A percentile compares a stretch with the other conserved stretches of the same genome.
Evolutionary conservation across 2,888 invertebrate genomes (phyloP).

Genomic region (Gortyna flavago): DNA sequence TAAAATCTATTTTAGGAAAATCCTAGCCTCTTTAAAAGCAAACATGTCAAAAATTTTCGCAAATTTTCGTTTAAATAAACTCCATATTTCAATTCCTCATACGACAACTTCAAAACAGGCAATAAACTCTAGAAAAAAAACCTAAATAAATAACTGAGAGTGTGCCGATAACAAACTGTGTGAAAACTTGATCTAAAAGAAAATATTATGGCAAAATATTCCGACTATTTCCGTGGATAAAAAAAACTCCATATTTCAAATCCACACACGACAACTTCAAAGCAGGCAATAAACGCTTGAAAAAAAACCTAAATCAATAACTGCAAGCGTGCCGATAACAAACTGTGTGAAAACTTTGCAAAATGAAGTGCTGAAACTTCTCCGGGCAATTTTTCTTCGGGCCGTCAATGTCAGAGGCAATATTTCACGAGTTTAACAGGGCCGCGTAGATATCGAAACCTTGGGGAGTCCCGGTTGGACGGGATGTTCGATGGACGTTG

Average conservation of each 20-base stretch:
- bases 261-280: slow-evolving; percentile 8
- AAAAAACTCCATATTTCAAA: not conserved
- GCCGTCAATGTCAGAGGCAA: slow-evolving; percentile 83
- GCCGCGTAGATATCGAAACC: slow-evolving; percentile 59
- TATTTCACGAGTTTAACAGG: slow-evolving; percentile 79
- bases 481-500: slow-evolving; percentile 20
- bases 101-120: slow-evolving; percentile 14
- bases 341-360: slow-evolving; percentile 67
- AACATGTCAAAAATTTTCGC: not conserved
- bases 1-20: not conserved
- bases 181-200: slow-evolving; percentile 55
- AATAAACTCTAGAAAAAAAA: slow-evolving; percentile 53
- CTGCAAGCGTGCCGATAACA: slow-evolving; percentile 64
- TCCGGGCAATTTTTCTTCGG: slow-evolving; percentile 82
- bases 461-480: slow-evolving; percentile 55
- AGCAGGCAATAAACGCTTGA: slow-evolving; percentile 41
- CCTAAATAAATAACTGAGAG: too few species aligned
- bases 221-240: not conserved
- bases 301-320: slow-evolving; percentile 66
- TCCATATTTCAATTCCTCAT: not conserved
- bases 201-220: not conserved
- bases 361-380: slow-evolving; percentile 76
- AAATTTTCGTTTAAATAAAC: not conserved
- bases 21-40: not conserved
- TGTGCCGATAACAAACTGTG: slow-evolving; percentile 25